Evolutionary conservation across 2,888 invertebrate species (phyloP), one percentile per base, ranked within the genome.

Genomic region (Yponomeuta malinellus): DNA sequence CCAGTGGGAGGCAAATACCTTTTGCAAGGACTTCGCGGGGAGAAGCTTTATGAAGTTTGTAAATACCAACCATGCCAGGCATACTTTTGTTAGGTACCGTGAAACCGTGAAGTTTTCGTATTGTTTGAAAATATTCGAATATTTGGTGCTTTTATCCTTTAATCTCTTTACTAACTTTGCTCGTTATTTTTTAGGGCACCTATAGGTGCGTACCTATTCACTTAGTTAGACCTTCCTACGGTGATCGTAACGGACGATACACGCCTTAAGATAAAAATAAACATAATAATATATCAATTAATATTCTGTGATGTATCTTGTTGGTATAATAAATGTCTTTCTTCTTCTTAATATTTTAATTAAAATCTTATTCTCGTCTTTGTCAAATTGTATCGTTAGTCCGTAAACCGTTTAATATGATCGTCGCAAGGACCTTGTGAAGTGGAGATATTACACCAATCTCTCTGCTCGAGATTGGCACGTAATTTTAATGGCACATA

Each of bases 131-230:
- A 43, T 10, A 68, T 68, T 43, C 43, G 68, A 68, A 48, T 68
- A n/a, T 9, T 43, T 68, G n/a, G 48, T 68, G 48, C 4, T 37
- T 43, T 68, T 10, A 68, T 43, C 48, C 48, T 68, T 68, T 68
- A 68, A 68, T 68, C 68, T 48, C 68, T 68, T 68, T 8, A 23
- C 23, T 67, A 68, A 68, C 68, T 68, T 68, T 68, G 68, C 68
- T 68, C 68, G 48, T 68, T 68, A 68, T 65, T 65, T 65, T 64
- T 65, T 31, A 23, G n/a, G 29, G 33, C n/a, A 29, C 12, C 9
- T 65, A 8, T 8, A 43, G 43, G 43, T 43, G 1, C 5, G 43
- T 43, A 43, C 43, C 43, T 43, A 43, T 43, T 12, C 31, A 31
- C 12, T 31, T 65, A 29, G 29, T 29, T 31, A 65, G 12, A n/a